phyloP scores from a whole-genome alignment of 2,113 vertebrate genomes.

The Anoura caudifer region DNA sequence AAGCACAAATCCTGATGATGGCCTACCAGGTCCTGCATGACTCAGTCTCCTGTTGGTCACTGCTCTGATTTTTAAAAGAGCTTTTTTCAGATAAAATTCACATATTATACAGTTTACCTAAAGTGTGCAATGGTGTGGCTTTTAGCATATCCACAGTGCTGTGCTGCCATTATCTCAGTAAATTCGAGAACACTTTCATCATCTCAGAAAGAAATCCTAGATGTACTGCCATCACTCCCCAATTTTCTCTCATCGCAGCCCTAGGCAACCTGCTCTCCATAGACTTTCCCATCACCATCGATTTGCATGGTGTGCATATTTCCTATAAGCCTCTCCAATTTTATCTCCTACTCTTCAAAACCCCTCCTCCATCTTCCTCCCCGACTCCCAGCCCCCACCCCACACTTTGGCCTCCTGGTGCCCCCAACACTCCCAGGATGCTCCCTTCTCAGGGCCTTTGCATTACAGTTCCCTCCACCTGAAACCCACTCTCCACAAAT shows the following conservation, averaged over 20 bases:
- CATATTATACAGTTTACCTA: not conserved
- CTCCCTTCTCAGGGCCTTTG: not conserved
- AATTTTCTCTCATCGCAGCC: too few relatives aligned
- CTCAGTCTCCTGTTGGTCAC: not conserved
- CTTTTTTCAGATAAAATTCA: not conserved
- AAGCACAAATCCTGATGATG: not conserved
- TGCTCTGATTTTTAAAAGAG: not conserved
- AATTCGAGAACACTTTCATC: not conserved
- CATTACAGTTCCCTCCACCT: not conserved
- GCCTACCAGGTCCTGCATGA: not conserved
- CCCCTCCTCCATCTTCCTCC: not conserved
- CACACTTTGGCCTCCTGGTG: not conserved
- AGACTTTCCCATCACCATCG: not conserved
- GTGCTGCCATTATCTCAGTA: not conserved
- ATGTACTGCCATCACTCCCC: not conserved
- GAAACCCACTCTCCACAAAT: not conserved
- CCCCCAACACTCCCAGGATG: too few relatives aligned
- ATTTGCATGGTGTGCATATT: not conserved
- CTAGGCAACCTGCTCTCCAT: not conserved
- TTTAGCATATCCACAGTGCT: not conserved
- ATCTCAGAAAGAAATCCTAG: not conserved
- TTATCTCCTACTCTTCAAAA: not conserved
- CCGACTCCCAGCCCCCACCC: fast-evolving
- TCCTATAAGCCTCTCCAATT: not conserved
- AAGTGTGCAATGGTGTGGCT: not conserved